Conservation (phyloP, 2,113 vertebrate species). For the Aegotheles bennettii region DNA sequence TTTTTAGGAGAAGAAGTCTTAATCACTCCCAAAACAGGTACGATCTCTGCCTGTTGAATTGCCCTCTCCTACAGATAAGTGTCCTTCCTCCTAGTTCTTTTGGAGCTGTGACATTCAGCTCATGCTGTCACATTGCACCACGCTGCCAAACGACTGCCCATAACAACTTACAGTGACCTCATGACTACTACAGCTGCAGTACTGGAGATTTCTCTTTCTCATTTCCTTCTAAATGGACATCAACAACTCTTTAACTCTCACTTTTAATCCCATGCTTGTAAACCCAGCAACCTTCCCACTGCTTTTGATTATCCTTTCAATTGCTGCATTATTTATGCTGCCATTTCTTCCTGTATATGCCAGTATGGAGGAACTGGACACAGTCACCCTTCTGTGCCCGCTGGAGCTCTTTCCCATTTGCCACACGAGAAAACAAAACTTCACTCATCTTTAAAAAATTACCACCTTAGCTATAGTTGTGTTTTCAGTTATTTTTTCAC, state of each 20-base stretch:
- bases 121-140: rapidly evolving
- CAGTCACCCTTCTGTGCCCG: background rate
- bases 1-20: background rate
- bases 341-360: background rate
- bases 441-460: background rate
- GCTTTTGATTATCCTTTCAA: background rate
- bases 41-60: background rate
- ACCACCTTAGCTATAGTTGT: background rate
- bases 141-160: rapidly evolving
- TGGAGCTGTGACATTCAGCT: background rate
- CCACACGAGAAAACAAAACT: background rate
- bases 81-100: background rate
- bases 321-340: background rate
- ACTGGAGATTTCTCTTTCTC: background rate
- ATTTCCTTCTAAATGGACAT: background rate
- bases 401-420: background rate
- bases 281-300: background rate
- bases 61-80: background rate
- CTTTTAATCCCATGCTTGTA: background rate
- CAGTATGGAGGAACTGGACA: background rate
- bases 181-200: background rate
- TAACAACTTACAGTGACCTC: rapidly evolving
- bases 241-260: background rate
- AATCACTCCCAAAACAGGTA: background rate
- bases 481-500: background rate